These are phyloP conservation scores for Etheostoma spectabile DNA, from an alignment of 2,113 vertebrate genomes.

Conservation along the genomic window DNA sequence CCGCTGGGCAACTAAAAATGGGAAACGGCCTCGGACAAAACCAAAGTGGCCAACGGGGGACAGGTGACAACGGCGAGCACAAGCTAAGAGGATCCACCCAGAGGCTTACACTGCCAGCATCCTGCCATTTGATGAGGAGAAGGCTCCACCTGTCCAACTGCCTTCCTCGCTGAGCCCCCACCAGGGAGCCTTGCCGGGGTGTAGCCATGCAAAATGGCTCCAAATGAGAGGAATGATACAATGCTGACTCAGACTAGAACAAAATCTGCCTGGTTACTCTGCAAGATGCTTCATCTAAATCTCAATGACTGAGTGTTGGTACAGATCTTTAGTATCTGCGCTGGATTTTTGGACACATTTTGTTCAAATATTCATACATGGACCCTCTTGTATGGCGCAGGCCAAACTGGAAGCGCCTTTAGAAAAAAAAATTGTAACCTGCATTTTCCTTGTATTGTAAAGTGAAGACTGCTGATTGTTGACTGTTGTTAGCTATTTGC, in stretches of 20 bases:
- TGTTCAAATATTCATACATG: neutral
- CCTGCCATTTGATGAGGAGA: slow-evolving; percentile 47
- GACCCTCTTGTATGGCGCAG: neutral
- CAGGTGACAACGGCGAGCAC: slow-evolving; percentile 65
- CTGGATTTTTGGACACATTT: neutral
- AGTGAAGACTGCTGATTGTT: slow-evolving; percentile 15
- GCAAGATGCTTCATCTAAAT: slow-evolving; percentile 29
- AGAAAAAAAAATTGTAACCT: neutral
- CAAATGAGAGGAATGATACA: slow-evolving; percentile 55
- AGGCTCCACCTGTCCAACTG: slow-evolving; percentile 59
- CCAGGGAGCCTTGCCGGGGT: slow-evolving; percentile 59
- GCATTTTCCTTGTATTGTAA: neutral
- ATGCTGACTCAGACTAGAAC: slow-evolving; percentile 67
- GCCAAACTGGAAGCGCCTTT: neutral
- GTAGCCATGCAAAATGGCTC: slow-evolving; percentile 72
- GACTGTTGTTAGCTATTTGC: slow-evolving; percentile 13
- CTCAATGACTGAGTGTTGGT: slow-evolving; percentile 25
- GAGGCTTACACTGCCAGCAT: slow-evolving; percentile 65
- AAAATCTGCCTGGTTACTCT: slow-evolving; percentile 66
- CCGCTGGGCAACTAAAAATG: neutral
- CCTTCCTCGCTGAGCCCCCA: slow-evolving; percentile 66
- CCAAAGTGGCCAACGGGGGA: slow-evolving; percentile 30
- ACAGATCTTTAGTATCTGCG: neutral
- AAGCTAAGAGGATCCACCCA: slow-evolving; percentile 71
- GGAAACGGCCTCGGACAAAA: slow-evolving; percentile 3